Base-by-base conservation (phyloP, 2,113 vertebrate species). In the Myotis yumanensis region DNA sequence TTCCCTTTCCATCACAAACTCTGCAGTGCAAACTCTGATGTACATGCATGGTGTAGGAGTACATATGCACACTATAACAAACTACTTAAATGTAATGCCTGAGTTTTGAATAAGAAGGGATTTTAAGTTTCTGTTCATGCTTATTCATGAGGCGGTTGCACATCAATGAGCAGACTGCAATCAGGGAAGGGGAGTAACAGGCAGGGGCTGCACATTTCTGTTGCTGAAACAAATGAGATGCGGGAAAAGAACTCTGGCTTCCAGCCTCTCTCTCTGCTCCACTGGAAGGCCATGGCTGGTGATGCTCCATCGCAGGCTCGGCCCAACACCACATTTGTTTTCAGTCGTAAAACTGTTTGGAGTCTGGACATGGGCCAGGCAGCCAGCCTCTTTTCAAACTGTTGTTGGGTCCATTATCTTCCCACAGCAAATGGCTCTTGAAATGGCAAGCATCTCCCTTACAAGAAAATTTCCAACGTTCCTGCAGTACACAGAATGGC, bases 261-360 rank as follows among this genome's bases (percentile, higher is more conserved):
- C 91, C 71, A 95, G 62, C 81, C 95, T 85, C 76, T 91, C 96
- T 59, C 69, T 89, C 66, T 18, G 35, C 3, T 32, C 15, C 48
- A 86, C 32, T 96, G 80, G 90, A 59, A 64, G 71, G 64, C 76
- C 90, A 88, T 28, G 93, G 92, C 66, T 79, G 23, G 22, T 94
- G 57, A 75, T 88, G 37, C 18, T 88, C 54, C 52, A 43, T 86
- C 64, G 68, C 71, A 91, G 54, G 76, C 40, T 76, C 93, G 96
- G 79, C 88, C 85, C 97, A 96, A 93, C 25, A 77, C 5, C 83
- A 15, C 30, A 40, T 97, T 95, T 83, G 64, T 96, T 97, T 97
- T 89, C 69, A 69, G 68, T 77, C 52, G 82, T 85, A 76, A 95
- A 96, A 97, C 80, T 84, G 18, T 86, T 95, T 48, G 64, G 23